Percentiles rank a stretch among this genome's conserved stretches.
phyloP scores from a whole-genome alignment of 2,888 invertebrate genomes.

The Odontomyia ornata region DNA sequence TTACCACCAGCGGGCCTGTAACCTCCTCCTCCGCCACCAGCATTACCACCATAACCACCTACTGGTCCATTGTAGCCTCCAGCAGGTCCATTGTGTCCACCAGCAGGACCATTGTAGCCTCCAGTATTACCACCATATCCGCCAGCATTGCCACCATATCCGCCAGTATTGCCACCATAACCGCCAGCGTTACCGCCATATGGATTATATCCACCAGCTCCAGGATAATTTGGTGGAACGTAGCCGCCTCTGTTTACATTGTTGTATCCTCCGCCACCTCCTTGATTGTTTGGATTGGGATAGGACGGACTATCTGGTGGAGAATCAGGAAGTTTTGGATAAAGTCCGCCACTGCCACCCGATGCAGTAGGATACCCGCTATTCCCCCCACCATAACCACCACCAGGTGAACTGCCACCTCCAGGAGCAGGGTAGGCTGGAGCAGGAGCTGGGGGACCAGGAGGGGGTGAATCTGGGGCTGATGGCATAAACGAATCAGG shows the following conservation, averaged over 20 bases:
- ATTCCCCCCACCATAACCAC: constrained; percentile 54
- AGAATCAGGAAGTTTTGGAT: constrained; percentile 48
- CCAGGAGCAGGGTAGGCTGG: constrained; percentile 15
- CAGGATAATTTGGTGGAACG: constrained; percentile 54
- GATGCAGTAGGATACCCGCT: constrained; percentile 25
- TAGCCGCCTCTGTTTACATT: constrained; percentile 57
- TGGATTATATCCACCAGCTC: constrained; percentile 53
- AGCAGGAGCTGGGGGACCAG: background rate
- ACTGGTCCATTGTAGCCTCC: constrained; percentile 56
- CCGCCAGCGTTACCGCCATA: constrained; percentile 47
- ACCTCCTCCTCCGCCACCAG: background rate
- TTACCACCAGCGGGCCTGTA: constrained; percentile 2
- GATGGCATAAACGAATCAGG: constrained; percentile 9
- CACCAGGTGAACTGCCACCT: constrained; percentile 23
- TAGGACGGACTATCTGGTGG: constrained; percentile 48
- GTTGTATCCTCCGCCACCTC: constrained; percentile 55
- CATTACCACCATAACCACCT: constrained; percentile 1
- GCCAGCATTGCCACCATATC: constrained; percentile 52
- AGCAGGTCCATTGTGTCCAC: constrained; percentile 55
- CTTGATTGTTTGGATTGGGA: constrained; percentile 54
- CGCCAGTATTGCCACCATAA: constrained; percentile 42
- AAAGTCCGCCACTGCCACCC: constrained; percentile 47
- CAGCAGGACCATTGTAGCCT: constrained; percentile 55
- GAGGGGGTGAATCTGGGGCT: constrained; percentile 14
- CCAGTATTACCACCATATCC: constrained; percentile 53